Evolutionary conservation across 2,888 invertebrate genomes (phyloP).

Genomic region (Dasysyrphus tricinctus): DNA sequence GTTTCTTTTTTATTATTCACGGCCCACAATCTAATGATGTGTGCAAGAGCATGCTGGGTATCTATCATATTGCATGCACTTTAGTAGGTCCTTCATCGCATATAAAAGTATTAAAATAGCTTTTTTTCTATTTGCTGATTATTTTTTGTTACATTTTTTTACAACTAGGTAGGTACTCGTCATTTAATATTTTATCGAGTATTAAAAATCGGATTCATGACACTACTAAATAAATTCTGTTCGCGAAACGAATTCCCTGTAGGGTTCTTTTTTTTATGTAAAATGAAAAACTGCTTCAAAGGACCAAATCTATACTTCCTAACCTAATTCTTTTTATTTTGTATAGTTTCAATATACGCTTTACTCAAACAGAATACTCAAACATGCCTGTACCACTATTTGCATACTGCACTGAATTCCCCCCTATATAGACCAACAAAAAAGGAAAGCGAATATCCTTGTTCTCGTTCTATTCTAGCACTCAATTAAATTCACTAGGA

Average conservation of each 20-base stretch:
- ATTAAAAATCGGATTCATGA: constrained; percentile 3
- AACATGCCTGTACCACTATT: constrained; percentile 54
- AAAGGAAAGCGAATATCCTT: constrained; percentile 31
- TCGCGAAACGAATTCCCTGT: neutral
- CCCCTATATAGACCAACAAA: constrained; percentile 6
- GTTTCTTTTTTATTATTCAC: too few relatives aligned
- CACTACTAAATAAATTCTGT: neutral
- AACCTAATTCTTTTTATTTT: constrained; percentile 50
- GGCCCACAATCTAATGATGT: too few relatives aligned
- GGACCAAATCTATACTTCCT: constrained; percentile 7
- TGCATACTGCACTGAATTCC: constrained; percentile 43
- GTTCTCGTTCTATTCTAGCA: constrained; percentile 53
- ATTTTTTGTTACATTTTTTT: too few relatives aligned
- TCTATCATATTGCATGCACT: too few relatives aligned
- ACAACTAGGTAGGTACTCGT: too few relatives aligned
- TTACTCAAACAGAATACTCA: constrained; percentile 52
- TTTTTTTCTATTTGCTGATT: neutral
- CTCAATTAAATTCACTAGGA: constrained; percentile 68
- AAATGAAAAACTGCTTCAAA: constrained; percentile 22
- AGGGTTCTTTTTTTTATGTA: neutral
- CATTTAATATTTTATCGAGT: neutral
- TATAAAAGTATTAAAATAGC: neutral
- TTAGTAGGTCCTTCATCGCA: too few relatives aligned
- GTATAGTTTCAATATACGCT: constrained; percentile 24
- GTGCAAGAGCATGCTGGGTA: too few relatives aligned